Base-by-base conservation (phyloP, 2,888 invertebrate species). In the Cataglyphis cursor region DNA sequence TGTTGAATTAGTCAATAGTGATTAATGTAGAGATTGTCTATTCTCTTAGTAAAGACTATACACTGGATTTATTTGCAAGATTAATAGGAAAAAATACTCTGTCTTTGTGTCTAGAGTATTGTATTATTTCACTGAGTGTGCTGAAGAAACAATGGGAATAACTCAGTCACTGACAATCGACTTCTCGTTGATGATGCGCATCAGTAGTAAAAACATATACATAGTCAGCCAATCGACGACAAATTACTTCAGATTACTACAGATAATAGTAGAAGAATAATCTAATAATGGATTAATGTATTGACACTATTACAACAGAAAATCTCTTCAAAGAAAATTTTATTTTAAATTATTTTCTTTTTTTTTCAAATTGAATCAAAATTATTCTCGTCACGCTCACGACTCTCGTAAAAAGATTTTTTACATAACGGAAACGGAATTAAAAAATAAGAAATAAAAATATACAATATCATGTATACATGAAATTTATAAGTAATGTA, bases 31-130 rank as follows among this genome's bases (percentile, higher is more conserved):
- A 78, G 31, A 31, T 31, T 31, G 31, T 78, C 57, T 54, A 15
- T 70, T 70, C 18, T 44, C 57, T 31, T 41, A 57, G 41, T 5
- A 35, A 57, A 66, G 41, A 44, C 44, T 57, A 44, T 70, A 70
- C 59, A 44, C 44, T 57, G 72, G 72, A 72, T 59, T 72, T 72
- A 72, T 80, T 72, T 72, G 44, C 72, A 70, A 80, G 21, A 76
- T 76, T 76, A 76, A 76, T 76, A 28, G 18, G 35, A 44, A 24
- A 59, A 24, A 21, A 18, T 31, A 31, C 57, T 66, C 57, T 54
- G 59, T 59, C 72, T 44, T 59, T 59, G 59, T 4, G 78, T 3
- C 59, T 28, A 48, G 12, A 1, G 44, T 44, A 68, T 54, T 48
- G 68, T 72, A 59, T 48, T 35, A 44, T n/a, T 80, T 80, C 35